Evolutionary conservation across 2,113 vertebrate species (phyloP).

Genomic region (Glareola pratincola): DNA sequence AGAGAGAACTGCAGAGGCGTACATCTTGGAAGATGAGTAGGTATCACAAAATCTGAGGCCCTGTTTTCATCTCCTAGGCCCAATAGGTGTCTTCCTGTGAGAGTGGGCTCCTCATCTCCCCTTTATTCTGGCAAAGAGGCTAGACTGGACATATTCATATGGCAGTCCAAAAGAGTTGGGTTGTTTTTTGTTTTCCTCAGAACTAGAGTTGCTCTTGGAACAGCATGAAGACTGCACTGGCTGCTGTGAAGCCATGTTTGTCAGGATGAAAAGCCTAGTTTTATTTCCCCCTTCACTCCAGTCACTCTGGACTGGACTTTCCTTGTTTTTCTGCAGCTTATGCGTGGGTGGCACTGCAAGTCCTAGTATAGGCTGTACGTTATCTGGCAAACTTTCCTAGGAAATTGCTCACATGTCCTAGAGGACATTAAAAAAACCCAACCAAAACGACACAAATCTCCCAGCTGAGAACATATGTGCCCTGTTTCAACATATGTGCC

Average conservation of each 20-base stretch:
- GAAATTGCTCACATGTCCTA: not conserved
- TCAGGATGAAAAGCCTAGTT: not conserved
- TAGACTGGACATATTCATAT: not conserved
- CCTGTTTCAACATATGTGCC: not conserved
- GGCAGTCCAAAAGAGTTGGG: not conserved
- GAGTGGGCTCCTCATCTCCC: not conserved
- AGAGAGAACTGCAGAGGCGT: not conserved
- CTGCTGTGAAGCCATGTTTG: not conserved
- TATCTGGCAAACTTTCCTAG: not conserved
- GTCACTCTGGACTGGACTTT: not conserved
- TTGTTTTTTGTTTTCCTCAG: not conserved
- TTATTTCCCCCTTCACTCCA: not conserved
- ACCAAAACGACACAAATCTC: not conserved
- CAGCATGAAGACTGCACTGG: not conserved
- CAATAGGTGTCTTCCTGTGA: not conserved
- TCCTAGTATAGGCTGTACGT: not conserved
- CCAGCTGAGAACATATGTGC: not conserved
- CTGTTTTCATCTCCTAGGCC: not conserved
- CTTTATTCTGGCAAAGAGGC: not conserved
- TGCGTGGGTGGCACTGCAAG: not conserved
- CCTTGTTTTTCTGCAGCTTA: not conserved
- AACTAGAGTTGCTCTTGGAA: not conserved
- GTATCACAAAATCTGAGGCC: not conserved
- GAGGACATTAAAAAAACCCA: rapidly evolving
- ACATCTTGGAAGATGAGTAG: not conserved